Conservation (phyloP, 2,113 vertebrate genomes). For the Pantherophis guttatus region DNA sequence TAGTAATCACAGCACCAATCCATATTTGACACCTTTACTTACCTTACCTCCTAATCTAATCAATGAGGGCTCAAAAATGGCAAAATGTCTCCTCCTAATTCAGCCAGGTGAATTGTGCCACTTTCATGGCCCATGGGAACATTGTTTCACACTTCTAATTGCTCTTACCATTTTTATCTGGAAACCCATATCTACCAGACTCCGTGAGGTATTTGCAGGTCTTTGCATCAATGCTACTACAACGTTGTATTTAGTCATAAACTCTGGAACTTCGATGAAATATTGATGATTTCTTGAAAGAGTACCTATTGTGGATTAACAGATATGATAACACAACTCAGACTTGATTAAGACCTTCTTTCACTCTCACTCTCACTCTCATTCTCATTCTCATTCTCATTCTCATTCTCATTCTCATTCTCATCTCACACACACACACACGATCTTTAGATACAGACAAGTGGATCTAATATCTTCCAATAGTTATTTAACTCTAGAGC, state of each 20-base stretch:
- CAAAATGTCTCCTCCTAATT: not conserved
- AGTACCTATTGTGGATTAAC: conserved; percentile 46
- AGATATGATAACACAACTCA: not conserved
- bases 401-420: not conserved
- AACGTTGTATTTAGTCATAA: conserved; percentile 43
- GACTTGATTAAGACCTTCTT: not conserved
- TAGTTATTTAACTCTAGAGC: not conserved
- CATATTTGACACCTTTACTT: not conserved
- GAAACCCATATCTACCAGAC: conserved; percentile 45
- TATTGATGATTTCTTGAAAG: conserved; percentile 39
- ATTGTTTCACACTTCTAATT: not conserved
- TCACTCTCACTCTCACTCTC: not conserved
- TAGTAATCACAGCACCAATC: not conserved
- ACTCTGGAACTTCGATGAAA: conserved; percentile 61
- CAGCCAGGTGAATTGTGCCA: not conserved
- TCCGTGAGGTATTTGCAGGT: not conserved
- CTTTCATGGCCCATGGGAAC: not conserved
- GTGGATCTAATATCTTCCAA: too few species aligned
- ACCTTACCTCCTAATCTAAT: not conserved
- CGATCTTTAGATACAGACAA: not conserved
- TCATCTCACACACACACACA: too few species aligned
- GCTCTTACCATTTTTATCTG: conserved; percentile 45
- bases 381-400: not conserved
- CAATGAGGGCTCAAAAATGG: not conserved
- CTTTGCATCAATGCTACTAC: conserved; percentile 62